Conservation (phyloP, 2,888 invertebrate genomes). For the Pyrocoelia pectoralis region DNA sequence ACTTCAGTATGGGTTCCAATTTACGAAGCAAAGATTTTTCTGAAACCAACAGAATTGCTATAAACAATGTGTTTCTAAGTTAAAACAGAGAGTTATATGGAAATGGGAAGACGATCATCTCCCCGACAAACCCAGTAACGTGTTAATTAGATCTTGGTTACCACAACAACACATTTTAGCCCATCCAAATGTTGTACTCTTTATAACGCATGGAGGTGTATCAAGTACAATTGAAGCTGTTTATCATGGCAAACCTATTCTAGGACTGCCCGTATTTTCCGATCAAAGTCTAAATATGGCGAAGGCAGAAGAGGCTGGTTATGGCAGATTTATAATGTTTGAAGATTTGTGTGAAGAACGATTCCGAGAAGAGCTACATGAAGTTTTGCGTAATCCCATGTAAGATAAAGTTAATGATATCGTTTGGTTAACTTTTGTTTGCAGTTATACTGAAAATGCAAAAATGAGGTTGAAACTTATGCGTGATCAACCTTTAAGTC, state of each 20-base stretch:
- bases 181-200: constrained; percentile 60
- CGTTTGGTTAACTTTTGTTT: neutral
- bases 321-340: neutral
- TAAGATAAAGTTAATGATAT: neutral
- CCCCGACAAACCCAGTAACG: constrained; percentile 21
- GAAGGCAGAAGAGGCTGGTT: neutral
- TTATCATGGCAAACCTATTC: constrained; percentile 57
- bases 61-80: constrained; percentile 50
- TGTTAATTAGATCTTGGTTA: constrained; percentile 27
- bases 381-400: neutral
- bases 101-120: constrained; percentile 43
- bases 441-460: neutral
- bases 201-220: constrained; percentile 64
- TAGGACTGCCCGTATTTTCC: constrained; percentile 56
- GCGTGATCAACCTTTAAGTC: constrained; percentile 65
- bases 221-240: constrained; percentile 61
- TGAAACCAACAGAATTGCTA: constrained; percentile 39
- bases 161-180: constrained; percentile 32
- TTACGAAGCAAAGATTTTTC: constrained; percentile 47
- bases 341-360: neutral
- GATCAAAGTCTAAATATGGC: constrained; percentile 63
- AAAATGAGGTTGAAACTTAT: neutral
- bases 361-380: neutral
- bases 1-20: constrained; percentile 55
- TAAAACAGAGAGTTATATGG: constrained; percentile 44